A percentile compares a stretch with the other conserved stretches of the same genome.
These are phyloP conservation scores for Coenobita brevimanus DNA, from an alignment of 1,140 invertebrate genomes.

Conservation along the genomic window DNA sequence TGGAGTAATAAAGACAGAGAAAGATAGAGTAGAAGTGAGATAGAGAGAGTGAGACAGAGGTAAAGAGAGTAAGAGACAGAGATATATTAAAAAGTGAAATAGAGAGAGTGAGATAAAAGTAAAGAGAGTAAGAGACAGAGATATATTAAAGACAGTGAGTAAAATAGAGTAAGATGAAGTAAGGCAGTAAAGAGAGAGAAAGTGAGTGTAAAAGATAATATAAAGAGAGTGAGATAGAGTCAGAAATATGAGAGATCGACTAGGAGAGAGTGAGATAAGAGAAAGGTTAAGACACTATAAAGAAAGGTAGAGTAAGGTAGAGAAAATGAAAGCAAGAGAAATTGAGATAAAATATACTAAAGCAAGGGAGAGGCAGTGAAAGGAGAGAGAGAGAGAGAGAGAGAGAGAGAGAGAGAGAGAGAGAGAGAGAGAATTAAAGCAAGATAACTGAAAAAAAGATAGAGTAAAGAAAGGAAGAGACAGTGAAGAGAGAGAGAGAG, in stretches of 20 bases:
- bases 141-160: neutral
- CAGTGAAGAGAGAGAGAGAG: no score
- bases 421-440: neutral
- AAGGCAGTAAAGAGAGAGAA: neutral
- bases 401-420: constrained; percentile 4
- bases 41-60: neutral
- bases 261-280: no score
- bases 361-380: no score
- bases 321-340: no score
- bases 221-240: neutral
- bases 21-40: neutral
- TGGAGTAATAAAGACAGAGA: neutral
- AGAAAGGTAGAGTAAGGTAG: neutral
- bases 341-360: no score
- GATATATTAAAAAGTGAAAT: no score
- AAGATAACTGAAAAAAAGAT: no score
- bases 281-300: no score
- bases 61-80: neutral
- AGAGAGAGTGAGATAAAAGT: neutral
- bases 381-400: no score
- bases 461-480: neutral
- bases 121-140: neutral
- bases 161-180: neutral
- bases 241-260: no score
- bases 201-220: neutral